Evolutionary conservation across 2,113 vertebrate species (phyloP).

Genomic region (Lampris incognitus): DNA sequence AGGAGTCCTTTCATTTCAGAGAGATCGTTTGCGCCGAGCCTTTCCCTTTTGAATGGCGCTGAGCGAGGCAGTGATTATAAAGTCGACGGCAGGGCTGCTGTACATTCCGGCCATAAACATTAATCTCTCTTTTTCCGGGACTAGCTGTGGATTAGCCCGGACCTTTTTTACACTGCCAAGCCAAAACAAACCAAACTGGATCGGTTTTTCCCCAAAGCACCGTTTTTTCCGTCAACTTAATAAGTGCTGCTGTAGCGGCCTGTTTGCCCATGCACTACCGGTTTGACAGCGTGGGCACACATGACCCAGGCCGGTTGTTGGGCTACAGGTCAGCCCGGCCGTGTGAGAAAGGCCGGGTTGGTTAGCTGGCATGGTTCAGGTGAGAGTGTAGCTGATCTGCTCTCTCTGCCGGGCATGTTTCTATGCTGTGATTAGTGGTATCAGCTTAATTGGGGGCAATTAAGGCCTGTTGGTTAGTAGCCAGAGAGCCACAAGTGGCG

Average conservation of each 20-base stretch:
- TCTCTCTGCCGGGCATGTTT: conserved; percentile 60
- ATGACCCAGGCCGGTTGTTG: conserved; percentile 16
- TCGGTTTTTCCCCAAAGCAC: conserved; percentile 59
- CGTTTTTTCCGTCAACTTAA: conserved; percentile 60
- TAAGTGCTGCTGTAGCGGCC: conserved; percentile 45
- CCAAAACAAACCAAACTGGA: conserved; percentile 44
- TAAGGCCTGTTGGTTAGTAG: conserved; percentile 66
- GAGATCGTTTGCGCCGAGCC: background rate
- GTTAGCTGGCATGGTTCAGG: conserved; percentile 46
- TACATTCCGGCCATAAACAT: conserved; percentile 38
- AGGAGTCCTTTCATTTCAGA: conserved; percentile 9
- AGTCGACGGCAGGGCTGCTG: conserved; percentile 15
- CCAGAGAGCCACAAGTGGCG: conserved; percentile 68
- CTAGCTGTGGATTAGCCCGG: conserved; percentile 49
- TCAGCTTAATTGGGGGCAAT: conserved; percentile 78
- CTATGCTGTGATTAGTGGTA: conserved; percentile 67
- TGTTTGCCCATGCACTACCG: conserved; percentile 40
- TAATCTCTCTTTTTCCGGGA: conserved; percentile 45
- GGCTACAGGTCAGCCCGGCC: conserved; percentile 27
- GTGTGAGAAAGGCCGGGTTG: conserved; percentile 3
- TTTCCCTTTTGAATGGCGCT: conserved; percentile 28
- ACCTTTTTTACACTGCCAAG: conserved; percentile 54
- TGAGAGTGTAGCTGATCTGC: conserved; percentile 51
- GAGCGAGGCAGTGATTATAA: conserved; percentile 27
- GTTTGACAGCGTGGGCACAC: conserved; percentile 39